These are phyloP conservation scores for Dipus sagitta DNA, from an alignment of 2,797 vertebrate genomes.

Conservation along the genomic window DNA sequence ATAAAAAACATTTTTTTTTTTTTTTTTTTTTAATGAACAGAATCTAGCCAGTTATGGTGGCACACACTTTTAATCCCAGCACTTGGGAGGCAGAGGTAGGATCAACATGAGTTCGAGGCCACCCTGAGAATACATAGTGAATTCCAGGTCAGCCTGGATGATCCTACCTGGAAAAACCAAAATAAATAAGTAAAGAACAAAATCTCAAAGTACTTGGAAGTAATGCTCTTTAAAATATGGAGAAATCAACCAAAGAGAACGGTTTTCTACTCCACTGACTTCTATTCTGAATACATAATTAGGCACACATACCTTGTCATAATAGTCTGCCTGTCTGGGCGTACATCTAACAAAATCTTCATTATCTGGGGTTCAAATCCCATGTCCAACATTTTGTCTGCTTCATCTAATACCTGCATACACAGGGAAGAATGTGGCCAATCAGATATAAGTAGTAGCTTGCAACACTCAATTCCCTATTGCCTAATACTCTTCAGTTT, in stretches of 20 bases:
- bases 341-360: slow-evolving; percentile 97
- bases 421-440: slow-evolving; percentile 17
- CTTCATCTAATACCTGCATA: slow-evolving; percentile 96
- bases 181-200: background rate
- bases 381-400: slow-evolving; percentile 98
- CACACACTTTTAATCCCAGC: background rate
- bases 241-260: slow-evolving; percentile 25
- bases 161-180: too few relatives aligned
- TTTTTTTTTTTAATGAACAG: too few relatives aligned
- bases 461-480: slow-evolving; percentile 18
- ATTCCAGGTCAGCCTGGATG: too few relatives aligned
- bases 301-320: slow-evolving; percentile 94
- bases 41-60: background rate
- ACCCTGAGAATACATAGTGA: too few relatives aligned
- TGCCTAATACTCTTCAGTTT: background rate
- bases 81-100: too few relatives aligned
- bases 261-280: background rate
- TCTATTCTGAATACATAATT: background rate
- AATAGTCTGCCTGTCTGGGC: slow-evolving; percentile 96
- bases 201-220: background rate
- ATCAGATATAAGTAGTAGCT: background rate
- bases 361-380: slow-evolving; percentile 99
- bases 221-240: slow-evolving; percentile 27
- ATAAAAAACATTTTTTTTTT: too few relatives aligned
- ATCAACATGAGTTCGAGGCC: too few relatives aligned